Base-by-base conservation (phyloP, 2,797 vertebrate genomes). In the Capromys pilorides region DNA sequence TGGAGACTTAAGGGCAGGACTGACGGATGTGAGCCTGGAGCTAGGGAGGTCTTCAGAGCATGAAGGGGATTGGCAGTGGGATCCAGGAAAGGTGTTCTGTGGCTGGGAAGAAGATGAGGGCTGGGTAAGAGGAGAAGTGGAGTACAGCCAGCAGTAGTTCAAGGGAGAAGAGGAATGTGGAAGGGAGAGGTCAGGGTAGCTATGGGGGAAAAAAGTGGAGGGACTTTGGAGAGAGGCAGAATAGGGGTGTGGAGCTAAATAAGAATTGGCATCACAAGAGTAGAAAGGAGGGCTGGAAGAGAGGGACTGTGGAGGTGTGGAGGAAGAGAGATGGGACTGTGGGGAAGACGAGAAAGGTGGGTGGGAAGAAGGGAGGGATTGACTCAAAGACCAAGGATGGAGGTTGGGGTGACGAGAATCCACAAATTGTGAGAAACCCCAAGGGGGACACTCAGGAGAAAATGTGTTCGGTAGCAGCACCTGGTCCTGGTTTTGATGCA, bases 401-500 rank as follows among this genome's bases (percentile, higher is more conserved):
- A 41, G 64, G 41, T 45, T 88, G 51, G 13, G 3, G 51, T n/a
- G 33, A 88, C 36, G n/a, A 31, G 93, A 84, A 69, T 86, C 92
- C 54, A 45, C 49, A n/a, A 92, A 80, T 39, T 71, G 62, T 33
- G 88, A 85, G 85, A 59, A 19, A 21, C 77, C 45, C 81, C n/a
- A 79, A 45, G 69, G 22, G 51, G 82, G 33, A 6, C 0, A 3
- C 59, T 39, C 73, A 16, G 94, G 31, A 62, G 84, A 7, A 18
- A 7, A 93, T 77, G 95, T 0, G 26, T 88, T 95, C 85, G 64
- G 87, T 84, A 77, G 91, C 90, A 94, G 94, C 75, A 64, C 81
- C 92, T 93, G 91, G 59, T 90, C 66, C 73, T 93, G 95, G 69
- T 94, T 96, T 94, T 39, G 85, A 96, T 96, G 94, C 91, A 95